Percentiles rank a stretch among this genome's conserved stretches.
Conservation (phyloP, 2,113 vertebrate species). For the Eidolon helvum region DNA sequence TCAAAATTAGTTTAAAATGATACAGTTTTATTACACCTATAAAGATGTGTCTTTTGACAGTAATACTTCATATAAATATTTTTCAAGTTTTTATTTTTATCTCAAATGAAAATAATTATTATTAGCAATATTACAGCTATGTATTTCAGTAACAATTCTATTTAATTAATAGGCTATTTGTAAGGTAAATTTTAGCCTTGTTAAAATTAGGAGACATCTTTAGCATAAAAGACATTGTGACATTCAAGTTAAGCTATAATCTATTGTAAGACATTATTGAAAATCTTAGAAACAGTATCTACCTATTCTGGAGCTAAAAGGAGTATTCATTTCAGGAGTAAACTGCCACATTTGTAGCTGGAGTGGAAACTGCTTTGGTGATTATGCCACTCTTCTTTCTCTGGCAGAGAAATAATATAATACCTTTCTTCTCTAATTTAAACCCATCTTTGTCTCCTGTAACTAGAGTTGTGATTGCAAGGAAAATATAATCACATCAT, state of each 20-base stretch:
- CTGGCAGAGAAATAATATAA: not conserved
- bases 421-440: not conserved
- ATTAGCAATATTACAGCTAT: not conserved
- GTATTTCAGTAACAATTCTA: not conserved
- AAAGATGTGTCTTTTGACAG: not conserved
- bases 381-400: not conserved
- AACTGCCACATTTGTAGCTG: not conserved
- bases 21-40: not conserved
- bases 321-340: not conserved
- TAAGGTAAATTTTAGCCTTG: not conserved
- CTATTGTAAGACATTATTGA: not conserved
- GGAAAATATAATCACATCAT: not conserved
- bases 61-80: not conserved
- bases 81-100: not conserved
- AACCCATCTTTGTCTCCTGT: not conserved
- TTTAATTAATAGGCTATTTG: not conserved
- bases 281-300: not conserved
- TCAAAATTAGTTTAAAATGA: not conserved
- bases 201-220: not conserved
- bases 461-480: not conserved
- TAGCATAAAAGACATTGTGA: not conserved
- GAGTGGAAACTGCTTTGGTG: not conserved
- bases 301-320: not conserved
- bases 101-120: slow-evolving; percentile 18
- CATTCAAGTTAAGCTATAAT: not conserved